Evolutionary conservation across 2,797 vertebrate species (phyloP).

Genomic region (Nothura maculosa): DNA sequence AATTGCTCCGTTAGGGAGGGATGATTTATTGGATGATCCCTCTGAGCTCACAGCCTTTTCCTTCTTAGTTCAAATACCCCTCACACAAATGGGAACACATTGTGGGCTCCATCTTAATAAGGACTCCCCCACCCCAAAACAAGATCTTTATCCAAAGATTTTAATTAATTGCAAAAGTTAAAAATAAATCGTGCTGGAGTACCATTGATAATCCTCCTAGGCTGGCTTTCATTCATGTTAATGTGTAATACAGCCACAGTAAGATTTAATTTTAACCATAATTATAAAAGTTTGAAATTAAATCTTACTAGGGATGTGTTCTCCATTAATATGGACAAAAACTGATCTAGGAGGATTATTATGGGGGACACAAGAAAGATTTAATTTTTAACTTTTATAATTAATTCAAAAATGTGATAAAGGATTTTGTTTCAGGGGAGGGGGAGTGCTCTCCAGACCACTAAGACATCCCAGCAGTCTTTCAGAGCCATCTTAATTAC

Average conservation of each 20-base stretch:
- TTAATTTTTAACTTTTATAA: constrained; percentile 86
- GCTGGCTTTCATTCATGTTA: constrained; percentile 82
- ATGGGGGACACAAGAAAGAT: constrained; percentile 83
- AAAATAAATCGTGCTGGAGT: constrained; percentile 79
- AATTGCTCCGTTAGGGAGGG: neutral
- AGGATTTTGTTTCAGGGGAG: constrained; percentile 81
- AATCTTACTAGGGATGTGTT: constrained; percentile 83
- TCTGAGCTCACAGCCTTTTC: neutral
- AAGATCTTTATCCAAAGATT: constrained; percentile 79
- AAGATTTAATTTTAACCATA: constrained; percentile 88
- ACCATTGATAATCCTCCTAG: constrained; percentile 81
- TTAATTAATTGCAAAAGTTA: constrained; percentile 85
- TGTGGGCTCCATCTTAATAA: constrained; percentile 56
- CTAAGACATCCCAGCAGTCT: constrained; percentile 60
- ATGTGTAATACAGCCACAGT: constrained; percentile 82
- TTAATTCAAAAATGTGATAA: constrained; percentile 85
- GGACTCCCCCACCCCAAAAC: constrained; percentile 75
- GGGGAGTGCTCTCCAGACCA: constrained; percentile 64
- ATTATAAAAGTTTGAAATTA: constrained; percentile 88
- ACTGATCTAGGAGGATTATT: constrained; percentile 85
- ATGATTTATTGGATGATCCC: neutral
- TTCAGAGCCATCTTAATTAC: constrained; percentile 61
- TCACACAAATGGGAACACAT: constrained; percentile 39
- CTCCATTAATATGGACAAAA: constrained; percentile 85
- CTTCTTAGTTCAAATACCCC: neutral